phyloP scores from a whole-genome alignment of 1,140 invertebrate species.

The Pseudoatta argentina region DNA sequence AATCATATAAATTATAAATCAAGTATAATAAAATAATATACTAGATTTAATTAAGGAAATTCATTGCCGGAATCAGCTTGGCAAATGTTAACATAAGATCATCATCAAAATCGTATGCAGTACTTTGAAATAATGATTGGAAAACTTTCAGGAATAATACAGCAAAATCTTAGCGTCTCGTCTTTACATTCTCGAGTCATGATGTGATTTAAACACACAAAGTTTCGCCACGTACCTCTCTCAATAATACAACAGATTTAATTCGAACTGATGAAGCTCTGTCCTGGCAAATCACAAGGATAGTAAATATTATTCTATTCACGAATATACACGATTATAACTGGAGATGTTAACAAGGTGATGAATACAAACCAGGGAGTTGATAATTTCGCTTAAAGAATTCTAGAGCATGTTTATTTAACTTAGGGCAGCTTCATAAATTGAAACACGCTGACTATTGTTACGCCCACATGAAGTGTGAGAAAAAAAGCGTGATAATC shows the following conservation, averaged over 20 bases:
- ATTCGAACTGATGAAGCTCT: not conserved
- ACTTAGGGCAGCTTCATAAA: constrained; percentile 39
- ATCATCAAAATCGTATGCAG: not conserved
- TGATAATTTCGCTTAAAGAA: not conserved
- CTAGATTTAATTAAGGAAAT: too few relatives aligned
- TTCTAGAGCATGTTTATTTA: not conserved
- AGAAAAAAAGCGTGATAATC: not conserved
- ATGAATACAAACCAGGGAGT: not conserved
- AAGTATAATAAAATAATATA: too few relatives aligned
- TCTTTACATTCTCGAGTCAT: not conserved
- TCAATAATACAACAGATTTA: constrained; percentile 30
- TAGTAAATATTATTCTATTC: constrained; percentile 46
- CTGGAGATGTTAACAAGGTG: not conserved
- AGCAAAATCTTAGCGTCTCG: not conserved
- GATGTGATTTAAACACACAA: not conserved
- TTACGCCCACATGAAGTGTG: constrained; percentile 4
- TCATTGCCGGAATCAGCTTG: too few relatives aligned
- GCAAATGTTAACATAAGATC: not conserved
- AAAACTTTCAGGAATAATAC: not conserved
- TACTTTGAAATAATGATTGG: not conserved
- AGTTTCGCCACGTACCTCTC: not conserved
- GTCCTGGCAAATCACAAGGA: not conserved
- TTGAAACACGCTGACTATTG: constrained; percentile 49
- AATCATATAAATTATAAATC: too few relatives aligned
- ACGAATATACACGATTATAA: not conserved